A percentile compares a stretch with the other conserved stretches of the same genome.
Evolutionary conservation across 2,888 invertebrate species (phyloP).

Genomic region (Thera britannica): DNA sequence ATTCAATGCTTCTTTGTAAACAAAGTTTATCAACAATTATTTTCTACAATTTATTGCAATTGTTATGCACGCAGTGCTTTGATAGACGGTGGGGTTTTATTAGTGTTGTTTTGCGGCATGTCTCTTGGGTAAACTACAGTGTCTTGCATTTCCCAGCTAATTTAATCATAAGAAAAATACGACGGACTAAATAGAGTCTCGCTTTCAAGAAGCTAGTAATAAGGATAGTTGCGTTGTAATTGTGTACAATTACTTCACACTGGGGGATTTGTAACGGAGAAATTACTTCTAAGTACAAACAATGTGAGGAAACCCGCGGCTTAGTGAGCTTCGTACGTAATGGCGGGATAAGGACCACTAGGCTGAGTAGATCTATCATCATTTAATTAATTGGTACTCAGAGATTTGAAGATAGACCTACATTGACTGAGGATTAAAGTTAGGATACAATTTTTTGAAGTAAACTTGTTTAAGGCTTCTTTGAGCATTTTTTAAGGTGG

Average conservation of each 20-base stretch:
- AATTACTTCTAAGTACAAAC: neutral
- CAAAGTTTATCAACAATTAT: neutral
- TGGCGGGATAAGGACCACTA: too few species aligned
- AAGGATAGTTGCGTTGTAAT: slow-evolving; percentile 16
- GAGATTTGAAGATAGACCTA: too few species aligned
- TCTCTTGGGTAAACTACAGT: slow-evolving; percentile 30
- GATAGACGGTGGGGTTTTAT: neutral
- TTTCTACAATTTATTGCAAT: neutral
- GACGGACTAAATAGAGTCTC: slow-evolving; percentile 30
- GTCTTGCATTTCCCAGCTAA: slow-evolving; percentile 38
- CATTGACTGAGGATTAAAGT: too few species aligned
- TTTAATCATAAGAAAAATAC: slow-evolving; percentile 40
- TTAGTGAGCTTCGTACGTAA: neutral
- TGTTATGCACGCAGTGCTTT: neutral
- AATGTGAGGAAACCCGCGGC: neutral
- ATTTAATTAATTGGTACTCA: too few species aligned
- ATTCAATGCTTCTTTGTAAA: too few species aligned
- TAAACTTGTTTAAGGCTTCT: too few species aligned
- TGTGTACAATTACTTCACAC: slow-evolving; percentile 8
- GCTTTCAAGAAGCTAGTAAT: slow-evolving; percentile 22
- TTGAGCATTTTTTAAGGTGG: too few species aligned
- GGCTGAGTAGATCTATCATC: too few species aligned
- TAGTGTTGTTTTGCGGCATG: slow-evolving; percentile 13
- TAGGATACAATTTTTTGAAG: too few species aligned
- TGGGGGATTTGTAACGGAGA: neutral